Conservation (phyloP, 2,113 vertebrate species). For the Malurus melanocephalus region DNA sequence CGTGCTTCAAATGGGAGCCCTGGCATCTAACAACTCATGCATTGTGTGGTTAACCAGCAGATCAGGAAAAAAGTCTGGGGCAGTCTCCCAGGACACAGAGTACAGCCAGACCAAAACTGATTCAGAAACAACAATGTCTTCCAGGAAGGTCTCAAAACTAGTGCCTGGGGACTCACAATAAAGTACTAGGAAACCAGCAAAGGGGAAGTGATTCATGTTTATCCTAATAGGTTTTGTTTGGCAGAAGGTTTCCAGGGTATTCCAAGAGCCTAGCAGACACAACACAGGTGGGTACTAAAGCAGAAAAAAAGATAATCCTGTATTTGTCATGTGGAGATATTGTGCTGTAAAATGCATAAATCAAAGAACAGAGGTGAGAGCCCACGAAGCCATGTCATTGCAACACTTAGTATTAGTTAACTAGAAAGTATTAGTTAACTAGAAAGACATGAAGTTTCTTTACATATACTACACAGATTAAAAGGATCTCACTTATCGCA, state of each 20-base stretch:
- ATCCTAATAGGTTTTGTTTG: not conserved
- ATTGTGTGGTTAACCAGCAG: not conserved
- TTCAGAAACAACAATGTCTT: slow-evolving; percentile 1
- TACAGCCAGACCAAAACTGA: not conserved
- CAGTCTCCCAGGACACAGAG: not conserved
- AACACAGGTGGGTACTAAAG: not conserved
- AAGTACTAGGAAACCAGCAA: not conserved
- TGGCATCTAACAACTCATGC: not conserved
- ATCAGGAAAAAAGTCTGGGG: not conserved
- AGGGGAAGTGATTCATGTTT: slow-evolving; percentile 16
- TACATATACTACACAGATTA: not conserved
- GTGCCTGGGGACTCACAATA: not conserved
- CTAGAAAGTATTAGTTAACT: not conserved
- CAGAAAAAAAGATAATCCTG: not conserved
- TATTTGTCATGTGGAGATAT: not conserved
- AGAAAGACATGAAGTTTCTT: not conserved
- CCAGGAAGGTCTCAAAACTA: not conserved
- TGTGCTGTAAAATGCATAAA: not conserved
- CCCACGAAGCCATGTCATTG: not conserved
- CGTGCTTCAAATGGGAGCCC: not conserved
- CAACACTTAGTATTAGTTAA: not conserved
- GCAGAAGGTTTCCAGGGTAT: not conserved
- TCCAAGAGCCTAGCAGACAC: not conserved
- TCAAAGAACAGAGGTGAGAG: not conserved
- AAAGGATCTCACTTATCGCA: not conserved